Percentiles rank a stretch among this genome's conserved stretches.
Conservation (phyloP, 2,113 vertebrate genomes). For the Fregata magnificens region DNA sequence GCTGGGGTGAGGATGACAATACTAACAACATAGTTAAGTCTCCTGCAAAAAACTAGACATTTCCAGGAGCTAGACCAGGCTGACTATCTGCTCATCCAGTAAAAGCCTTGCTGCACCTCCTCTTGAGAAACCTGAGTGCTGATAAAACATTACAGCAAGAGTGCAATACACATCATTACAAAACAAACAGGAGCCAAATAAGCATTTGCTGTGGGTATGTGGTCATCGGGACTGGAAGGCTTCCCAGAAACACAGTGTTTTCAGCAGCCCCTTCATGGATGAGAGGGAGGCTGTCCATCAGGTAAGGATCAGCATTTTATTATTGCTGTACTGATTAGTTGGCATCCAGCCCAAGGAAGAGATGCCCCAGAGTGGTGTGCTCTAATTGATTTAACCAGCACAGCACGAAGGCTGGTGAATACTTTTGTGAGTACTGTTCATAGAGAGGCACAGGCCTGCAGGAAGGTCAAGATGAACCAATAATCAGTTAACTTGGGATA, state of each 20-base stretch:
- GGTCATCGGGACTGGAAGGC: neutral
- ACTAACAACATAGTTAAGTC: neutral
- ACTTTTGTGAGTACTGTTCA: neutral
- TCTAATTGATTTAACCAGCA: conserved; percentile 2
- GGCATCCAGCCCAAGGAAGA: conserved; percentile 18
- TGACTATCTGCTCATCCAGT: neutral
- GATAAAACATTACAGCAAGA: neutral
- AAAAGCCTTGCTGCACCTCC: neutral
- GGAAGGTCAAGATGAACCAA: neutral
- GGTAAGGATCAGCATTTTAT: neutral
- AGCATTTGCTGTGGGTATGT: neutral
- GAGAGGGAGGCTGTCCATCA: neutral
- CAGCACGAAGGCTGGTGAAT: neutral
- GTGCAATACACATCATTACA: neutral
- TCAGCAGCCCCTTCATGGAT: neutral
- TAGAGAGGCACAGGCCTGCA: neutral
- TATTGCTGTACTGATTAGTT: neutral
- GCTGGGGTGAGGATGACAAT: neutral
- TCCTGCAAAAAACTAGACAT: neutral
- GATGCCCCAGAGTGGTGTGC: neutral
- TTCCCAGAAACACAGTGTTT: conserved; percentile 13
- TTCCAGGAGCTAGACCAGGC: neutral
- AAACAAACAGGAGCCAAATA: neutral
- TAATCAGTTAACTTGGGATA: neutral
- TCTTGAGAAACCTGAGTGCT: neutral